A percentile compares a stretch with the other conserved stretches of the same genome.
These are phyloP conservation scores for Chelonoidis abingdonii DNA, from an alignment of 2,113 vertebrate species.

Conservation along the genomic window DNA sequence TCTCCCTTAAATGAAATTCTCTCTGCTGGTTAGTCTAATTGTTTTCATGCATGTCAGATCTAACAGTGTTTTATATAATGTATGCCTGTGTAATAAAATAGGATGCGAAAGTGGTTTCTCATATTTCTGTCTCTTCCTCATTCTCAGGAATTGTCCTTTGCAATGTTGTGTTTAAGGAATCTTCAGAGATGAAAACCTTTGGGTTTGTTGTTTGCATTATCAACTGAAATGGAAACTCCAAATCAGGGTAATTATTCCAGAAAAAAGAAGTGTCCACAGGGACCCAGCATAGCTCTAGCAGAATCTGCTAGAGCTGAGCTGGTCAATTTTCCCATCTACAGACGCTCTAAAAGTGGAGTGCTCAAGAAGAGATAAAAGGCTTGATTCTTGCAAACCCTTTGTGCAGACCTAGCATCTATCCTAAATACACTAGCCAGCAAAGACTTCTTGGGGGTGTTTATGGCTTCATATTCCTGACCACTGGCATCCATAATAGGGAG, in stretches of 20 bases:
- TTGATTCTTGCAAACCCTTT: slow-evolving; percentile 27
- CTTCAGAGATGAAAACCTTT: not conserved
- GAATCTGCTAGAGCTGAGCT: not conserved
- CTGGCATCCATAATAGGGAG: slow-evolving; percentile 54
- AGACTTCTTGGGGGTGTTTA: slow-evolving; percentile 57
- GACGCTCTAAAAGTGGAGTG: not conserved
- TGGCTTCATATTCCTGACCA: not conserved
- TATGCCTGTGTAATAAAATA: not conserved
- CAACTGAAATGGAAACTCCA: not conserved
- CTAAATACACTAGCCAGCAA: slow-evolving; percentile 13
- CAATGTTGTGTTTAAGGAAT: not conserved
- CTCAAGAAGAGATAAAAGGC: slow-evolving; percentile 5
- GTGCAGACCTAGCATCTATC: slow-evolving; percentile 28
- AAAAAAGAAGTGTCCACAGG: not conserved
- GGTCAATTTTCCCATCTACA: slow-evolving; percentile 6
- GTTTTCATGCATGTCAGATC: not conserved
- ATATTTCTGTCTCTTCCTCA: not conserved
- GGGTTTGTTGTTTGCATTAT: not conserved
- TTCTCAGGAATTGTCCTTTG: not conserved
- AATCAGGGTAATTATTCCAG: not conserved
- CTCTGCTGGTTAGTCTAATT: not conserved
- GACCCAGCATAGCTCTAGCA: not conserved
- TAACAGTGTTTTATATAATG: not conserved
- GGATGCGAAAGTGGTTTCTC: not conserved
- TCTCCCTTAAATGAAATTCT: not conserved